Evolutionary conservation across 2,797 vertebrate genomes (phyloP), one percentile per base, ranked within the genome.

Genomic region (Helicolenus hilgendorfi): DNA sequence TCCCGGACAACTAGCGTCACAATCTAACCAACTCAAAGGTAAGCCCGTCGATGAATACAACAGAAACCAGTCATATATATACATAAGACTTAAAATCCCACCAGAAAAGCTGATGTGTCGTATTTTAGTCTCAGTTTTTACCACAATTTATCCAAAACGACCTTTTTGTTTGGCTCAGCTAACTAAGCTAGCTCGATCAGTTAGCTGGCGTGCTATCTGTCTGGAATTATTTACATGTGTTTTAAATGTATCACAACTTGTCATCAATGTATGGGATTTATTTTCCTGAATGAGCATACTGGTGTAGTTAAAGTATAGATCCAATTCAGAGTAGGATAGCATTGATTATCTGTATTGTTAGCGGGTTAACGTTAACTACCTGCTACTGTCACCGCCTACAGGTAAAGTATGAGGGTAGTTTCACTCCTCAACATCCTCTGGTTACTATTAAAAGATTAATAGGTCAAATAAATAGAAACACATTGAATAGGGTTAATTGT

Each of bases 91-190:
- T 68, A 0, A 72, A 77, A 64, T 11, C 3, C 45, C 7, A 20
- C 4, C 0, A 6, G 1, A 2, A 18, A 3, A 1, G 9, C 5
- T 1, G 13, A 2, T 6, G 3, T 45, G 5, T 63, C 1, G n/a
- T 55, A 9, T 79, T 73, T 78, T 14, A 49, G n/a, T 5, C 0
- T 5, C 11, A 49, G 13, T 41, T 83, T 65, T 45, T 55, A 20
- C 3, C 11, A 26, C 9, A 36, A 60, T 79, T 90, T 55, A 15
- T 8, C 20, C 79, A 15, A 15, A 41, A 41, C 77, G 73, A 87
- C 74, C 70, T 92, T 95, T 94, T 90, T 92, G 90, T 95, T 86
- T 81, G 85, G 78, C 31, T 93, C 31, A 53, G 74, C 89, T 84
- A 35, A 79, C 62, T 36, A 35, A 41, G 38, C 75, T 83, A 89